Base-by-base conservation (phyloP, 2,888 invertebrate genomes). In the Chloromyia formosa region DNA sequence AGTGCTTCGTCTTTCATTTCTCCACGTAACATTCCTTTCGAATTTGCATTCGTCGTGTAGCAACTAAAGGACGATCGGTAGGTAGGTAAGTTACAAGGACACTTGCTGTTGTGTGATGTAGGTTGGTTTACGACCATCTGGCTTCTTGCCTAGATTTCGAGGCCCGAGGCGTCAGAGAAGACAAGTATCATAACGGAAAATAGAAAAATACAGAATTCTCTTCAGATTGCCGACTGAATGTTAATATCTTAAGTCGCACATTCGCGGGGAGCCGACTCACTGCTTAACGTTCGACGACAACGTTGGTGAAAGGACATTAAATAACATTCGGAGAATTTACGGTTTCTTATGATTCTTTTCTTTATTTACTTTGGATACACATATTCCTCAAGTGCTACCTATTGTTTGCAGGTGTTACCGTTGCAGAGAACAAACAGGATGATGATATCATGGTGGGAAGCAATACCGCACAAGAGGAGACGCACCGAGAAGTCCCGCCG, bases 231-330 rank as follows among this genome's bases (percentile, higher is more conserved):
- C 23, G 49, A 45, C 49, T 22, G 66, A 68, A 68, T 68, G 66
- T 68, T 68, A 68, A 68, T 68, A 49, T 68, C 66, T 68, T 49
- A 68, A 68, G 66, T 61, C 61, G 5, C 42, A 42, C 12, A 9
- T 42, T 5, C 7, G 42, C 5, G 42, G 42, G 12, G 42, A 12
- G 42, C 42, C 12, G 5, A 9, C 42, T 42, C 12, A 5, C 7
- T 12, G 12, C 42, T 42, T 42, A 12, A 42, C n/a, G n/a, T n/a
- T n/a, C n/a, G n/a, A n/a, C n/a, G n/a, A n/a, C n/a, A n/a, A n/a
- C n/a, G n/a, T 5, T 42, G 42, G 42, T 42, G 49, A 49, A 49
- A 49, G 49, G 49, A 49, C 49, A n/a, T 12, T 49, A 12, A 49
- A n/a, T 12, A 49, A 49, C 49, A n/a, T 3, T 35, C 16, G 16